Percentiles rank a stretch among this genome's conserved stretches.
Conservation (phyloP, 2,113 vertebrate genomes). For the Monarcha castaneiventris region DNA sequence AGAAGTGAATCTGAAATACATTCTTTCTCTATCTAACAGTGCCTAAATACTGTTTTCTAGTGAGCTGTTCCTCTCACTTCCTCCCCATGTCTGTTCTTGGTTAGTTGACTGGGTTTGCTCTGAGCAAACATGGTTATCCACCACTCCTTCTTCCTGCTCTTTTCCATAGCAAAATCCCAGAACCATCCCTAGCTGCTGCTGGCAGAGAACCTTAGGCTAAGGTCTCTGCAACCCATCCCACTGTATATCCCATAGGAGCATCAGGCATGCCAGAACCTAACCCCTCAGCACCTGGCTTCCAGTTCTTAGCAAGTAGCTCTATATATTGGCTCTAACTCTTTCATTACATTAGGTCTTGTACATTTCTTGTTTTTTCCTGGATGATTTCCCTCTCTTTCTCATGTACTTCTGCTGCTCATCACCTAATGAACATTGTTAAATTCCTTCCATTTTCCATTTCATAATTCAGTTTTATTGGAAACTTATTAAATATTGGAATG, state of each 20-base stretch:
- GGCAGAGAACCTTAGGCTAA: not conserved
- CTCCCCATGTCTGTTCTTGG: rapidly evolving
- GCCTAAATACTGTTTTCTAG: not conserved
- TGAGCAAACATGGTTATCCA: not conserved
- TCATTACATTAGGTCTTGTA: not conserved
- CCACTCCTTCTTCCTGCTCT: not conserved
- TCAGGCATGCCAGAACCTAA: not conserved
- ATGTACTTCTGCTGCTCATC: not conserved
- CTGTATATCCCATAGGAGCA: not conserved
- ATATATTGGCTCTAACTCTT: not conserved
- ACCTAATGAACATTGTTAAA: not conserved
- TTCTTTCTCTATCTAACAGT: not conserved
- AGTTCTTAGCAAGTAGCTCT: not conserved
- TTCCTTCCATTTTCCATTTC: not conserved
- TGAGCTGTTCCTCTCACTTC: not conserved
- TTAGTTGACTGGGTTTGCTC: not conserved
- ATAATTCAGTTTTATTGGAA: not conserved
- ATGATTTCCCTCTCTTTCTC: not conserved
- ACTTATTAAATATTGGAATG: not conserved
- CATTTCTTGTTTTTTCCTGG: not conserved
- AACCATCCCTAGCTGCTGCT: not conserved
- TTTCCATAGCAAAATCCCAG: not conserved
- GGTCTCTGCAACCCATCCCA: not conserved
- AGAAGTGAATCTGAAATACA: not conserved
- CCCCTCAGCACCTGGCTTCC: not conserved